Evolutionary conservation across 2,888 invertebrate genomes (phyloP).

Genomic region (Lamellibrachia columna): DNA sequence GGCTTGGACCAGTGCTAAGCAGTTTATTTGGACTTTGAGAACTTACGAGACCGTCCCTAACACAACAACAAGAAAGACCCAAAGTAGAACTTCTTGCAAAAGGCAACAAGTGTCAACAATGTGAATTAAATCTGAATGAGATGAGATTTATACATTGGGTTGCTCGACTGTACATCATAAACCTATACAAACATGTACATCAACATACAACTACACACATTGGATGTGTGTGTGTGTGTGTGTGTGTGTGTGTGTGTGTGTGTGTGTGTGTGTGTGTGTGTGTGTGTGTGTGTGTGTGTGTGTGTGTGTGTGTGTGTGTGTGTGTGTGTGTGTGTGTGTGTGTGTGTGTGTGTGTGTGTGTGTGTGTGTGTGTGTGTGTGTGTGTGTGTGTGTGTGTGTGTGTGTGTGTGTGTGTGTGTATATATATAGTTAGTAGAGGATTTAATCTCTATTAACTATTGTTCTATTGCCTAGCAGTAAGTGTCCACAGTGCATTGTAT

Average conservation of each 20-base stretch:
- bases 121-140: neutral
- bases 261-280: neutral
- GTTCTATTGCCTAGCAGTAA: constrained; percentile 10
- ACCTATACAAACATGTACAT: neutral
- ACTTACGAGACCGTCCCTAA: neutral
- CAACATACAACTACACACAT: neutral
- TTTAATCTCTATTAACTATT: neutral
- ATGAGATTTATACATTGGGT: neutral
- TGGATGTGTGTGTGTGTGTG: neutral
- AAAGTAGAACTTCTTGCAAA: neutral
- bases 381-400: neutral
- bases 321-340: neutral
- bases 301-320: neutral
- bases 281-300: neutral
- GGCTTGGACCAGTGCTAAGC: too few species aligned
- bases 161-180: neutral
- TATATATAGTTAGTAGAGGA: neutral
- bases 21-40: too few species aligned
- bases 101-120: neutral
- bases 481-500: neutral
- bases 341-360: neutral
- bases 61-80: neutral
- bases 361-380: neutral
- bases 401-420: neutral
- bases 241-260: too few species aligned